Base-by-base conservation (phyloP, 1,140 invertebrate genomes). In the Eumaeus atala region DNA sequence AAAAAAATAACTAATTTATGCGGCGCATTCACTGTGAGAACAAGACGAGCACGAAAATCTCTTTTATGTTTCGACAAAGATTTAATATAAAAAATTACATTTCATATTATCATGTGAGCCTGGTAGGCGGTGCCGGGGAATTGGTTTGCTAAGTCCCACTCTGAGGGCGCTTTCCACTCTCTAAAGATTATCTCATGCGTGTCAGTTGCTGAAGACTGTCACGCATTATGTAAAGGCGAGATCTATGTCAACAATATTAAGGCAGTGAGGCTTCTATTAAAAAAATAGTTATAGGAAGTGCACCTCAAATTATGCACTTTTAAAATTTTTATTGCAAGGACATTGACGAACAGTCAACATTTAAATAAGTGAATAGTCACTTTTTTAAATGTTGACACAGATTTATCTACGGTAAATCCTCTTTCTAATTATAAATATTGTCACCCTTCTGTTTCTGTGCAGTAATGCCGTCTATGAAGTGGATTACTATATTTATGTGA, bases 41-140 rank as follows among this genome's bases (percentile, higher is more conserved):
- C 68, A 76, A 84, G 77, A n/a, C 68, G 64, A 55, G 66, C 64
- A 61, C 54, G 66, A 67, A 69, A 57, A 75, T 72, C 77, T 78
- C 82, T 83, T 85, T 85, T 80, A 85, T 85, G 82, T 85, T 85
- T 78, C 70, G 67, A 68, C 66, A 77, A 74, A 78, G 77, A 78
- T 83, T 85, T 85, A 85, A 85, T 85, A 83, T 80, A 82, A 77
- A 64, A 84, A 85, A 85, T 84, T 84, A 84, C 77, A 75, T 84
- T 80, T 69, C 61, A 61, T 68, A 79, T 84, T 80, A 84, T 76
- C 77, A 74, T 85, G 75, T 75, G 72, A 73, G 76, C 74, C 60
- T 74, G 66, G 70, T 73, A 67, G 62, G 64, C 60, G 58, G 61
- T 37, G 66, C 47, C 52, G 51, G 51, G 69, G 66, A 67, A 72